These are phyloP conservation scores for Promerops cafer DNA, from an alignment of 2,113 vertebrate species.

Conservation along the genomic window DNA sequence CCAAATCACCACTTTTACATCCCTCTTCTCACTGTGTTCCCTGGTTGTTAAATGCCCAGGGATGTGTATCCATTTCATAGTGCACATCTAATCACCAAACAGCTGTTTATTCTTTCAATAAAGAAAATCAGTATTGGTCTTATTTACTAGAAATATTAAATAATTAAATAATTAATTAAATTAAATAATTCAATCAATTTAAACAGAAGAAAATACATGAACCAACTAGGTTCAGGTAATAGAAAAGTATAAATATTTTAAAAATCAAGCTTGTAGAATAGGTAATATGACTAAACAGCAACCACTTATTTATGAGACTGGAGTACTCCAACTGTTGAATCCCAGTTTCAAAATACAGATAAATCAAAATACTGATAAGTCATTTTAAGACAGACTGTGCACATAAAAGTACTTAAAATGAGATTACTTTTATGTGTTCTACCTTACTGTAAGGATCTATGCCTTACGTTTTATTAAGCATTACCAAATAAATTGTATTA, in stretches of 20 bases:
- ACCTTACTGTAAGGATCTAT: not conserved
- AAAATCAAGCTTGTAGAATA: not conserved
- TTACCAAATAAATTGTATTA: not conserved
- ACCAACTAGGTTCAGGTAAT: not conserved
- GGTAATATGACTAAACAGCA: not conserved
- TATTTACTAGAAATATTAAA: not conserved
- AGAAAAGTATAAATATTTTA: not conserved
- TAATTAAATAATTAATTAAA: not conserved
- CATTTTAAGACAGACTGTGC: not conserved
- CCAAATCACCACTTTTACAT: not conserved
- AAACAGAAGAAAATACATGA: not conserved
- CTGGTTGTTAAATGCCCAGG: not conserved
- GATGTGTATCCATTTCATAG: not conserved
- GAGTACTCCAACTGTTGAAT: not conserved
- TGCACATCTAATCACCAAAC: not conserved
- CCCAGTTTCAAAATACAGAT: not conserved
- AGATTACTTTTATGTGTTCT: not conserved
- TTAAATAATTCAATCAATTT: not conserved
- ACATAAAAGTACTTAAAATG: not conserved
- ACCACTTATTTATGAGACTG: not conserved
- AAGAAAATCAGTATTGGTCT: not conserved
- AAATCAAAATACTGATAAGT: too few relatives aligned
- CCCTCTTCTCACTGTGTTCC: not conserved
- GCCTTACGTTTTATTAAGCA: not conserved
- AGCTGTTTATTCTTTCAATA: not conserved